A percentile compares a stretch with the other conserved stretches of the same genome.
These are phyloP conservation scores for Leucophenga montana DNA, from an alignment of 2,888 invertebrate species.

Conservation along the genomic window DNA sequence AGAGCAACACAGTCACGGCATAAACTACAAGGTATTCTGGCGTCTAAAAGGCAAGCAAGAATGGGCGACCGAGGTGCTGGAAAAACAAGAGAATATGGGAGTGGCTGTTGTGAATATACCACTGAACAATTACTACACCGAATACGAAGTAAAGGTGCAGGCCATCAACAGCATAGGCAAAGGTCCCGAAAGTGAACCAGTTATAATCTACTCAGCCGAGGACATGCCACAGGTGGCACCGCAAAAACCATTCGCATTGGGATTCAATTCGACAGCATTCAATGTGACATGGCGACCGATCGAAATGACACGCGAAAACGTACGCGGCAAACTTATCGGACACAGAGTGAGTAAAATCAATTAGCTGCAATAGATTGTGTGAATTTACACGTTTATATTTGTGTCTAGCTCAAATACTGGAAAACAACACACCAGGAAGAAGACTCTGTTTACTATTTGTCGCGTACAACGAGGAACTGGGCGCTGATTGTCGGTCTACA, in stretches of 20 bases:
- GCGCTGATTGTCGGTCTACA: constrained; percentile 94
- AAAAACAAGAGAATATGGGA: constrained; percentile 82
- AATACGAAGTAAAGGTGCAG: constrained; percentile 90
- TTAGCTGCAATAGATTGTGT: not conserved
- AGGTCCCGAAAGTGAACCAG: constrained; percentile 86
- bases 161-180: constrained; percentile 85
- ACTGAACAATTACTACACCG: constrained; percentile 83
- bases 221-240: constrained; percentile 95
- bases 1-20: constrained; percentile 90
- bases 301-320: constrained; percentile 85
- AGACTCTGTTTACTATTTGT: constrained; percentile 87
- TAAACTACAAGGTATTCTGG: constrained; percentile 93
- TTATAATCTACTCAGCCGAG: constrained; percentile 88
- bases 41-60: constrained; percentile 83
- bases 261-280: constrained; percentile 93
- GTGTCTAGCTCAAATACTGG: constrained; percentile 88
- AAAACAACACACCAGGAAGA: constrained; percentile 83
- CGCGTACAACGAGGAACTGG: constrained; percentile 87
- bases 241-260: constrained; percentile 82
- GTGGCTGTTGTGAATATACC: constrained; percentile 85
- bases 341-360: constrained; percentile 79
- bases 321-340: constrained; percentile 92
- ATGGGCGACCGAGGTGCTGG: constrained; percentile 81
- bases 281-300: constrained; percentile 94
- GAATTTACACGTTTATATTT: not conserved